Percentiles rank a stretch among this genome's conserved stretches.
Evolutionary conservation across 2,113 vertebrate genomes (phyloP).

Genomic region (Machaerirhynchus nigripectus): DNA sequence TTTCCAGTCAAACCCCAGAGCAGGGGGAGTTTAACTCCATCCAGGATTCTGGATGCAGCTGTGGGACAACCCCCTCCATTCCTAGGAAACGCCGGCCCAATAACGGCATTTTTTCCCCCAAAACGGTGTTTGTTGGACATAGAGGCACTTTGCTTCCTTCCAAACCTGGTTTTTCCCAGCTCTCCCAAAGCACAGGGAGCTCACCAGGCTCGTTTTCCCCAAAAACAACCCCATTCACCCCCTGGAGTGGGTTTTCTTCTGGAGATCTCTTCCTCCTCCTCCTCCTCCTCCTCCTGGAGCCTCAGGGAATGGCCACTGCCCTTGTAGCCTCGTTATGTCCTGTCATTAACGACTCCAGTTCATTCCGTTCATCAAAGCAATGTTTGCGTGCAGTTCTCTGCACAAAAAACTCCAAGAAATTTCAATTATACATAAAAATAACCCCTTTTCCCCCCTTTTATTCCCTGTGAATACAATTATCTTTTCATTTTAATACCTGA

Average conservation of each 20-base stretch:
- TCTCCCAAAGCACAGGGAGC: rapidly evolving
- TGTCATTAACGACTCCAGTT: not conserved
- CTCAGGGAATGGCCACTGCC: not conserved
- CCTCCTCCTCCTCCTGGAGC: too few species aligned
- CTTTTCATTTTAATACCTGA: not conserved
- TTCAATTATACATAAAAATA: not conserved
- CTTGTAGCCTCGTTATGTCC: not conserved
- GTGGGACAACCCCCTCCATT: rapidly evolving
- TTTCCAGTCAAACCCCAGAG: not conserved
- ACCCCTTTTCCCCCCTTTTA: rapidly evolving
- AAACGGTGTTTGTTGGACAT: not conserved
- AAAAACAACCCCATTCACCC: not conserved
- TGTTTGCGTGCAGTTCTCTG: rapidly evolving
- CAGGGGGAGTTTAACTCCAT: not conserved
- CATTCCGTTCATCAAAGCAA: not conserved
- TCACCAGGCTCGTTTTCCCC: not conserved
- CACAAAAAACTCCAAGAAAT: not conserved
- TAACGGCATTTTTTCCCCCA: rapidly evolving
- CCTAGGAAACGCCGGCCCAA: not conserved
- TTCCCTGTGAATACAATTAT: too few species aligned
- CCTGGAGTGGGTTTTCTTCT: rapidly evolving
- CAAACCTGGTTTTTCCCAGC: not conserved
- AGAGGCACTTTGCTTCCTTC: not conserved
- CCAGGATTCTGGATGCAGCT: not conserved
- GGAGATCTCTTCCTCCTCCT: not conserved